Conservation (phyloP, 2,888 invertebrate genomes). For the Orchestes rusci region DNA sequence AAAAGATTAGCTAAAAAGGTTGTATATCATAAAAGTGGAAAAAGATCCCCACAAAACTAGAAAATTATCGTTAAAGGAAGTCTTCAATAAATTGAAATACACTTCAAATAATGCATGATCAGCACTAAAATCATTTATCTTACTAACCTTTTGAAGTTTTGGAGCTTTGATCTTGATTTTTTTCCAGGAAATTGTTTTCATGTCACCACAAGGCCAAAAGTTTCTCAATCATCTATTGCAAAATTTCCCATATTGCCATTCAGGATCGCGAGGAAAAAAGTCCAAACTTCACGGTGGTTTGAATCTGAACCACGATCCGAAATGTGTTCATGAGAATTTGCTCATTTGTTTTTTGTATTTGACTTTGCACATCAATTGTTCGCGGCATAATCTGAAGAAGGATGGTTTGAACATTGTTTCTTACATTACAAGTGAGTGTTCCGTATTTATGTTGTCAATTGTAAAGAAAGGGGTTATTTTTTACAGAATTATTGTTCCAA, state of each 20-base stretch:
- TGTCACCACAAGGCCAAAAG: slow-evolving; percentile 47
- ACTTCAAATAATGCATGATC: too few relatives aligned
- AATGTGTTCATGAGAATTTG: slow-evolving; percentile 51
- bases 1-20: too few relatives aligned
- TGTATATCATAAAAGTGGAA: too few relatives aligned
- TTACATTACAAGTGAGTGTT: slow-evolving; percentile 47
- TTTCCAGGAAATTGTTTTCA: slow-evolving; percentile 44
- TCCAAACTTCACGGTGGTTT: slow-evolving; percentile 41
- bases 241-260: slow-evolving; percentile 53
- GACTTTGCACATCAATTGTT: slow-evolving; percentile 44
- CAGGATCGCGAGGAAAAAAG: slow-evolving; percentile 34
- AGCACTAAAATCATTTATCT: too few relatives aligned
- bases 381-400: slow-evolving; percentile 40
- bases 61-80: too few relatives aligned
- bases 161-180: slow-evolving; percentile 5
- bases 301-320: slow-evolving; percentile 40
- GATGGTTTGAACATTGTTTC: slow-evolving; percentile 44
- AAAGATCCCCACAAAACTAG: too few relatives aligned
- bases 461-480: neutral
- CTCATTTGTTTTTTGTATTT: slow-evolving; percentile 49
- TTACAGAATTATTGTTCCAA: slow-evolving; percentile 2
- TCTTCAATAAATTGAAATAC: too few relatives aligned
- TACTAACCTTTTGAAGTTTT: too few relatives aligned
- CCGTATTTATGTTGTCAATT: slow-evolving; percentile 1
- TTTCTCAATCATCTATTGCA: slow-evolving; percentile 53